phyloP scores from a whole-genome alignment of 2,888 invertebrate genomes.

The Tridacna gigas region DNA sequence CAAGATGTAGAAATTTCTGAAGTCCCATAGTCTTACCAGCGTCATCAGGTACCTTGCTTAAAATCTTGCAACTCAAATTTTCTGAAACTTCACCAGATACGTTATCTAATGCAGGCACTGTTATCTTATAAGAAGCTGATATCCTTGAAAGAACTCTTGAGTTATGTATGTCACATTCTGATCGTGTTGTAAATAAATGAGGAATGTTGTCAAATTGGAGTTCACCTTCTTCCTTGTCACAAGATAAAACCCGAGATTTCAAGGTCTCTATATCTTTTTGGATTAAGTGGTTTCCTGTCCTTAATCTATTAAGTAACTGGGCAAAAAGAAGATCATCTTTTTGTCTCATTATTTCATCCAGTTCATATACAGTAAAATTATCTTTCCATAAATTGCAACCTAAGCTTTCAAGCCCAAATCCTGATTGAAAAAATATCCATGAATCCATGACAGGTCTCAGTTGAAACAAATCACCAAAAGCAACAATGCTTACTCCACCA shows the following conservation, averaged over 20 bases:
- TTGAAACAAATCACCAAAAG: conserved; percentile 46
- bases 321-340: conserved; percentile 49
- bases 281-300: background rate
- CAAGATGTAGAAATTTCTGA: background rate
- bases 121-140: too few species aligned
- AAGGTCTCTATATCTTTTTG: too few species aligned
- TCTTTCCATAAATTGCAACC: conserved; percentile 45
- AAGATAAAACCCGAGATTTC: too few species aligned
- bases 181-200: too few species aligned
- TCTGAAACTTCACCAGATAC: conserved; percentile 44
- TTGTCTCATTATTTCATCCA: conserved; percentile 54
- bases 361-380: conserved; percentile 33
- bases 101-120: background rate
- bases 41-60: conserved; percentile 23
- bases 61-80: conserved; percentile 42
- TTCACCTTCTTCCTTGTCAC: too few species aligned
- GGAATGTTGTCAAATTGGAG: too few species aligned
- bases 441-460: conserved; percentile 57
- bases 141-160: too few species aligned
- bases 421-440: conserved; percentile 59
- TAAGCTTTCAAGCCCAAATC: background rate
- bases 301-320: conserved; percentile 23
- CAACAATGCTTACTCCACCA: conserved; percentile 27
- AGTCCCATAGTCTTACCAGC: background rate
- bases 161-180: too few species aligned